Evolutionary conservation across 2,888 invertebrate genomes (phyloP), one percentile per base, ranked within the genome.

Genomic region (Drosophila barbarae): DNA sequence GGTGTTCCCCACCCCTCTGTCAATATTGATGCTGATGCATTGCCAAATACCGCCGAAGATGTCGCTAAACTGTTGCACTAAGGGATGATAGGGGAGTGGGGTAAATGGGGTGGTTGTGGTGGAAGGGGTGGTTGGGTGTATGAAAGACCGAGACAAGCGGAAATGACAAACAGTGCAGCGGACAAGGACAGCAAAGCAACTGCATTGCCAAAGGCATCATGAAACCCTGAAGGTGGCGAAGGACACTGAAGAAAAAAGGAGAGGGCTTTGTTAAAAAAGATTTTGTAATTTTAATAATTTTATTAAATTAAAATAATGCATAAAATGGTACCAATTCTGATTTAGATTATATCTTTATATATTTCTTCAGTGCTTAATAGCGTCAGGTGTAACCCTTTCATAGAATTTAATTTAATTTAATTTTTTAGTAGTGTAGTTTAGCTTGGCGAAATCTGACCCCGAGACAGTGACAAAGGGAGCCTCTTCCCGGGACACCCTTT

Each of bases 11-110:
- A 41, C 51, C 46, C 52, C 61, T 32, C 30, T 71, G 77, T 68
- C 84, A 80, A 85, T 80, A 73, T 80, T 80, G 77, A 84, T 71
- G 77, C 77, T 79, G 80, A 82, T 80, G 77, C 77, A 74, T 77
- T 77, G 84, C 84, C 72, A 76, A 66, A 68, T 47, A 46, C 50
- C 64, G 30, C 49, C 21, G 28, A 42, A 63, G 42, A 53, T 63
- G 51, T 47, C 63, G 69, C 67, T 68, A 53, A 77, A 59, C 80
- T 80, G 85, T 83, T 85, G 79, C 79, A 68, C 66, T 53, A 68
- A 60, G 59, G 71, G 61, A 12, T 36, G 52, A 44, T 30, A 44
- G 39, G 15, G 39, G 34, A 10, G 15, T 1, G 9, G 26, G 36
- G 12, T 21, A 5, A 9, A 9, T 32, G 34, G n/a, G 26, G 36